Evolutionary conservation across 2,113 vertebrate genomes (phyloP).

Genomic region (Campylomormyrus numenius): DNA sequence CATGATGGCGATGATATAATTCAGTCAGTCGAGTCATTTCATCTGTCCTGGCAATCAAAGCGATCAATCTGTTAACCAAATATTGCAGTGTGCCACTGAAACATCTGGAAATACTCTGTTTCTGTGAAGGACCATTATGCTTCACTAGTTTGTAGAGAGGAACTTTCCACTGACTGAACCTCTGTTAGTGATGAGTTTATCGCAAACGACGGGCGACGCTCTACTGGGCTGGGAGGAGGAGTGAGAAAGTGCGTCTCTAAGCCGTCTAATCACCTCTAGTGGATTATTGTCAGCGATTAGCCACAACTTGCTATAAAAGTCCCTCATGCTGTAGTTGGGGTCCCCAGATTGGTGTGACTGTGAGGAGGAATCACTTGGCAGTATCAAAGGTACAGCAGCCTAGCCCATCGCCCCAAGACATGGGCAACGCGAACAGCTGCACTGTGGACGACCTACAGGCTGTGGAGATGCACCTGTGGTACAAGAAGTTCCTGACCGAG

Average conservation of each 20-base stretch:
- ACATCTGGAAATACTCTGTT: not conserved
- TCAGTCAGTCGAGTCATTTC: not conserved
- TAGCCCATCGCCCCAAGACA: slow-evolving; percentile 28
- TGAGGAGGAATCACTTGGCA: slow-evolving; percentile 44
- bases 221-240: not conserved
- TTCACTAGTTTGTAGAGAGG: not conserved
- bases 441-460: slow-evolving; percentile 80
- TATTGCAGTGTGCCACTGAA: not conserved
- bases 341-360: slow-evolving; percentile 54
- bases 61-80: not conserved
- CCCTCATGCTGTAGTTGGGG: not conserved
- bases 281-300: slow-evolving; percentile 55
- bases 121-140: not conserved
- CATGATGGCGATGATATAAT: not conserved
- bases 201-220: not conserved
- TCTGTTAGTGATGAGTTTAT: too few relatives aligned
- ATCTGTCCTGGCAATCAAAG: not conserved
- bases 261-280: slow-evolving; percentile 30
- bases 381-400: not conserved
- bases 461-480: slow-evolving; percentile 87
- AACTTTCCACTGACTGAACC: not conserved
- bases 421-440: slow-evolving; percentile 72
- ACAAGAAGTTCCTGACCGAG: slow-evolving; percentile 88
- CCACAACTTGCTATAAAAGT: slow-evolving; percentile 48
- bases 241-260: not conserved